Base-by-base conservation (phyloP, 2,797 vertebrate species). In the Natrix natrix region DNA sequence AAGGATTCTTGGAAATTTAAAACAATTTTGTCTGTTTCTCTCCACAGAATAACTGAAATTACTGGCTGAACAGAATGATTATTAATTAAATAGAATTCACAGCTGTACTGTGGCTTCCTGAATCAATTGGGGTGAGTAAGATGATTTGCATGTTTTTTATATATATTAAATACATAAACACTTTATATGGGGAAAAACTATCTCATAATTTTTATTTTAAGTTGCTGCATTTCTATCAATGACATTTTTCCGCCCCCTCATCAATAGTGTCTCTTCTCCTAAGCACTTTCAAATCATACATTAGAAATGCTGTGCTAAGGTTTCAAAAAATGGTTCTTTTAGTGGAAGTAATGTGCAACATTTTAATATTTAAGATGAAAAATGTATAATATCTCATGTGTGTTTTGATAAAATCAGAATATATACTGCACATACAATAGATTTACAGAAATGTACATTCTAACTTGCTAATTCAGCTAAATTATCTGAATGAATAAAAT, bases 111-210 rank as follows among this genome's bases (percentile, higher is more conserved):
- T 11, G 1, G 32, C 87, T 88, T 92, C 11, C 11, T 61, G 61
- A 8, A 69, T 89, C 92, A 13, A 86, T 56, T 90, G 92, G 94
- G 94, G 96, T 97, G 92, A 95, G 91, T 91, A 93, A 94, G 92
- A n/a, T 28, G 37, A 11, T 24, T 37, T 92, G 4, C 6, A n/a
- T 83, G 20, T 26, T 87, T 26, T 90, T 4, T 32, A 20, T 63
- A 59, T 90, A 57, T 22, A 22, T 52, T 52, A 52, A 52, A 48
- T 48, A 48, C 5, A 3, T 48, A 48, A 48, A 48, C 48, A 48
- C 32, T 86, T 92, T 66, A 92, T 90, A 60, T 52, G 16, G 43
- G 60, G 59, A 91, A 28, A 43, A 86, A 57, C 5, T 28, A 26
- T 5, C 17, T n/a, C 61, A 48, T 56, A 56, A 17, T 16, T 90